A percentile compares a stretch with the other conserved stretches of the same genome.
These are phyloP conservation scores for Drosophila stalkeri DNA, from an alignment of 2,888 invertebrate genomes.

Conservation along the genomic window DNA sequence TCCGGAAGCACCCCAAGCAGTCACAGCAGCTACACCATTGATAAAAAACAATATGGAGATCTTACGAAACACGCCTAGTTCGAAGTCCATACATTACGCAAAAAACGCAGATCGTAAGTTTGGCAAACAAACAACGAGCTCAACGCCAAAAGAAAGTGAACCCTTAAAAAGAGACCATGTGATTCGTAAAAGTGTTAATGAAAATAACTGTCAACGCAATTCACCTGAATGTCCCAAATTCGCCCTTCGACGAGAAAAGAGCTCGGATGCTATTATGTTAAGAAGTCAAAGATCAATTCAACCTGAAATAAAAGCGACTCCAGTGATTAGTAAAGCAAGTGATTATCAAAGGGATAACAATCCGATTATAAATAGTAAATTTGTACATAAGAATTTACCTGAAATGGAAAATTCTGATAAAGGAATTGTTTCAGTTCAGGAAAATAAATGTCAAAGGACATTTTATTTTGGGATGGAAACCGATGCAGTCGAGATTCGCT, in stretches of 20 bases:
- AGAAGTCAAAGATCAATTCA: constrained; percentile 42
- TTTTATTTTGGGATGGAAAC: constrained; percentile 94
- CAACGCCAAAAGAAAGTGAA: constrained; percentile 16
- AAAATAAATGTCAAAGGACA: constrained; percentile 85
- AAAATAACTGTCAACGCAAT: constrained; percentile 20
- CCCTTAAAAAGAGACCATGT: constrained; percentile 30
- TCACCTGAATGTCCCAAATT: constrained; percentile 10
- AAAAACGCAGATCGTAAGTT: constrained; percentile 82
- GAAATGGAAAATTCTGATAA: constrained; percentile 28
- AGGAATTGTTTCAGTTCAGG: constrained; percentile 9
- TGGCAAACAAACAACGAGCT: constrained; percentile 14
- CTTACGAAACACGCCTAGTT: constrained; percentile 71
- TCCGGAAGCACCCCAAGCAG: constrained; percentile 85
- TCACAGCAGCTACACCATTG: constrained; percentile 61
- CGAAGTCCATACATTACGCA: constrained; percentile 88
- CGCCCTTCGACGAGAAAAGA: constrained; percentile 69
- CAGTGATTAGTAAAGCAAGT: not conserved
- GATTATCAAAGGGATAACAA: constrained; percentile 5
- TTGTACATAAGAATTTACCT: not conserved
- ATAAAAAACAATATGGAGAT: constrained; percentile 9
- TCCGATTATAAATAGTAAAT: constrained; percentile 2
- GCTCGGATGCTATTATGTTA: constrained; percentile 68
- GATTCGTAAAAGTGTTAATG: constrained; percentile 43
- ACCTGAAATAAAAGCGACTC: constrained; percentile 12
- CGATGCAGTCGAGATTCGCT: constrained; percentile 80